Base-by-base conservation (phyloP, 2,113 vertebrate species). In the Phylloscopus trochiloides region DNA sequence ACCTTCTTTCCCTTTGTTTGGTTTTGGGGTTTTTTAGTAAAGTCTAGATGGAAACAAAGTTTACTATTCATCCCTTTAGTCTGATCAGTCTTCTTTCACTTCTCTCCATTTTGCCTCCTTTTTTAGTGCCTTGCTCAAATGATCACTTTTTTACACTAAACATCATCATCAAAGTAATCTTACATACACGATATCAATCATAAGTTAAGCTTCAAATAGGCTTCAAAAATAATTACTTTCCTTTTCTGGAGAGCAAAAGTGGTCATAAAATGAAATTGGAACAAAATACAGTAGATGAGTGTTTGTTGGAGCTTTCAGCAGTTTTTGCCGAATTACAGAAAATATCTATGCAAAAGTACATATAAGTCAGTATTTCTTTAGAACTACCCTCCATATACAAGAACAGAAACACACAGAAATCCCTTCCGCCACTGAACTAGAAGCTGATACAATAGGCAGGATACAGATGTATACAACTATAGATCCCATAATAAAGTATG, bases 381-480 rank as follows among this genome's bases (percentile, higher is more conserved):
- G 63, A 75, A 36, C 25, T 51, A 63, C 12, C 9, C 14, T 80
- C 14, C 31, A 36, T 18, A 38, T 11, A 20, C 13, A 68, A 0
- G 9, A 57, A 32, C 6, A 51, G 14, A 81, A 73, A 71, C 2
- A 15, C 15, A 74, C 14, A 66, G 10, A 91, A 62, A 59, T 59
- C 19, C 25, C 65, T 61, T 59, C 32, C 32, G 32, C 32, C 45
- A 57, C 59, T 50, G 28, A 88, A 38, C 19, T 66, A 82, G 54
- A 90, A 94, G 32, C 13, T 63, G 40, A 67, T 12, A 54, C 17
- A 52, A 43, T n/a, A 61, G 67, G 45, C 57, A 59, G 55, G 83
- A 92, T 88, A 73, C 29, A 80, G 73, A 63, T 82, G 40, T 62
- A 92, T 87, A 85, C n/a, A 96, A 88, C 57, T 73, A 74, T 18